Percentiles rank a stretch among this genome's conserved stretches.
phyloP scores from a whole-genome alignment of 2,888 invertebrate genomes.

The Oscheius sp. region DNA sequence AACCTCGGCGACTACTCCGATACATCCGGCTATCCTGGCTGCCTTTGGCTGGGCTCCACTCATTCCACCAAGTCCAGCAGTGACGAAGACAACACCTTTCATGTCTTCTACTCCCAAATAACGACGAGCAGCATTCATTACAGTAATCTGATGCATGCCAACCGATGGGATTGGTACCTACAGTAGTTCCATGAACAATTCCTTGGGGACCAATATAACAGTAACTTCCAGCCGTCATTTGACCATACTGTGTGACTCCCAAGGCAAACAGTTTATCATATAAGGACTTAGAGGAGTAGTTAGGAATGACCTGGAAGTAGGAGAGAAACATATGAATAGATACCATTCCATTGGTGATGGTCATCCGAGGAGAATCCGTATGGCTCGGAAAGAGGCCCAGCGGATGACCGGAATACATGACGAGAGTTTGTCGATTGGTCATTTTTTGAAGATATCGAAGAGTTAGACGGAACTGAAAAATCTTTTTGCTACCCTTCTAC shows the following conservation, averaged over 20 bases:
- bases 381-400: conserved; percentile 75
- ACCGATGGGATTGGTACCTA: conserved; percentile 62
- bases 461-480: conserved; percentile 75
- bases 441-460: conserved; percentile 76
- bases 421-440: conserved; percentile 75
- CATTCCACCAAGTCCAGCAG: conserved; percentile 75
- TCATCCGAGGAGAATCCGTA: conserved; percentile 73
- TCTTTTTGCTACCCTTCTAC: not conserved
- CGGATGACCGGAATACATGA: conserved; percentile 77
- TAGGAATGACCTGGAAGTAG: conserved; percentile 75
- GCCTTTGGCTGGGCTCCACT: conserved; percentile 77
- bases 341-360: conserved; percentile 78
- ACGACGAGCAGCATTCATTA: conserved; percentile 76
- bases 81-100: conserved; percentile 74
- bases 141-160: conserved; percentile 73
- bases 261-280: conserved; percentile 77
- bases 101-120: conserved; percentile 73
- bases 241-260: conserved; percentile 77
- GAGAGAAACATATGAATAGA: not conserved
- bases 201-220: conserved; percentile 79
- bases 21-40: conserved; percentile 76
- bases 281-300: conserved; percentile 74
- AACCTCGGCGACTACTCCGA: conserved; percentile 77
- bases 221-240: conserved; percentile 77
- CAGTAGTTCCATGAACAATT: conserved; percentile 78